phyloP scores from a whole-genome alignment of 23 tunicate genomes.

The Clavelina lepadiformis region DNA sequence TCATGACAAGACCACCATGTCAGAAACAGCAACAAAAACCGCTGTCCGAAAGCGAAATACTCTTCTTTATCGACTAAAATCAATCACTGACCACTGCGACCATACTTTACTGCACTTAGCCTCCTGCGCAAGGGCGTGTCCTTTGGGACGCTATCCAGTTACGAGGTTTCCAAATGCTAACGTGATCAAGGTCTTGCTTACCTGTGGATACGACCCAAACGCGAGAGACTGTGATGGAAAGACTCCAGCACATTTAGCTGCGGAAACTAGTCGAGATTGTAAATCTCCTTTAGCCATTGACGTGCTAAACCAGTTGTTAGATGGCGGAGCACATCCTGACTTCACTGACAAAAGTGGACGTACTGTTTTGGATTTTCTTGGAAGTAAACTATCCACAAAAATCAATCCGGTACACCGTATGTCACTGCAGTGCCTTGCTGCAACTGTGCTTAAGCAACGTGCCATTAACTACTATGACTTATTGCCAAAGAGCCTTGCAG shows the following conservation, averaged over 20 bases:
- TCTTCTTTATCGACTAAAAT: constrained; percentile 42
- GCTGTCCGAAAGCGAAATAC: constrained; percentile 9
- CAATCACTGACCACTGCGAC: constrained; percentile 55
- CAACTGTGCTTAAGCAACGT: constrained; percentile 34
- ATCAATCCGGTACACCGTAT: constrained; percentile 28
- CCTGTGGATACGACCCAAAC: constrained; percentile 62
- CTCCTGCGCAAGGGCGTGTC: constrained; percentile 57
- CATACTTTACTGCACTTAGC: constrained; percentile 74
- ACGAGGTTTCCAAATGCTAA: constrained; percentile 50
- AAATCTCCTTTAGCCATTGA: constrained; percentile 15
- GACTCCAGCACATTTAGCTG: constrained; percentile 57
- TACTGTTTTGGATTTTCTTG: constrained; percentile 24
- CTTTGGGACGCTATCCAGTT: constrained; percentile 84
- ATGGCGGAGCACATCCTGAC: constrained; percentile 51
- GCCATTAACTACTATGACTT: neutral
- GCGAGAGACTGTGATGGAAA: constrained; percentile 63
- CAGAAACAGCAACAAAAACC: neutral
- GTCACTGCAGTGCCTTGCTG: constrained; percentile 64
- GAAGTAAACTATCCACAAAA: constrained; percentile 1
- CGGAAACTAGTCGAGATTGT: constrained; percentile 27
- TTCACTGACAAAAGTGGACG: constrained; percentile 27
- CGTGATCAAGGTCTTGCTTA: constrained; percentile 40
- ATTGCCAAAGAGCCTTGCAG: neutral
- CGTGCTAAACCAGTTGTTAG: constrained; percentile 33
- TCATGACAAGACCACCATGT: neutral